Evolutionary conservation across 1,140 invertebrate species (phyloP), one percentile per base, ranked within the genome.

Genomic region (Hetaerina americana): DNA sequence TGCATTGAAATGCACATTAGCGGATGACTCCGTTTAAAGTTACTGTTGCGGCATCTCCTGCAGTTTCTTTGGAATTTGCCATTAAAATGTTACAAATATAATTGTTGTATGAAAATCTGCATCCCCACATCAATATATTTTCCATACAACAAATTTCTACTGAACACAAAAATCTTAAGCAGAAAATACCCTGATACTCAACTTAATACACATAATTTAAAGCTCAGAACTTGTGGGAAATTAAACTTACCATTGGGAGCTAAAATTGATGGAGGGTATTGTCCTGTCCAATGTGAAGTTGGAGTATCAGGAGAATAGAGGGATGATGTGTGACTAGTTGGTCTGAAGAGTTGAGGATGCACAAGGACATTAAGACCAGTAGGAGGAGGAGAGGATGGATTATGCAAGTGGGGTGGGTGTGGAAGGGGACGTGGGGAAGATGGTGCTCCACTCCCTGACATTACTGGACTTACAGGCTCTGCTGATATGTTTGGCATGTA

Each of bases 321-420:
- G 22, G 40, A 57, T 3, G 40, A 57, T 5, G 40, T 57, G 40
- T 57, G 40, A 57, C 40, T 57, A 57, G 40, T 57, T 18, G 40
- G 40, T 57, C 40, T 12, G 40, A 57, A 57, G 22, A 57, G 40
- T n/a, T 57, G 40, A 18, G 40, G 40, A 57, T 57, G 40, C 40
- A 57, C 40, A 57, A 57, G 40, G 22, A 57, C 40, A 57, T 57
- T 57, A 18, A 57, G 10, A 25, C 67, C 25, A 15, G 67, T 68
- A 3, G 67, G 67, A 25, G 67, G 27, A 2, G 67, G 15, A 15
- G 67, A 28, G 12, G 67, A 26, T 5, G 25, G 67, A 24, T 26
- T 68, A 15, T 68, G 70, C 5, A 26, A 31, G 18, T 26, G 90
- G 87, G 76, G 90, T 90, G 24, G 90, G 78, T 18, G 87, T 15